Percentiles rank a stretch among this genome's conserved stretches.
These are phyloP conservation scores for Cinclus cinclus DNA, from an alignment of 2,113 vertebrate genomes.

Conservation along the genomic window DNA sequence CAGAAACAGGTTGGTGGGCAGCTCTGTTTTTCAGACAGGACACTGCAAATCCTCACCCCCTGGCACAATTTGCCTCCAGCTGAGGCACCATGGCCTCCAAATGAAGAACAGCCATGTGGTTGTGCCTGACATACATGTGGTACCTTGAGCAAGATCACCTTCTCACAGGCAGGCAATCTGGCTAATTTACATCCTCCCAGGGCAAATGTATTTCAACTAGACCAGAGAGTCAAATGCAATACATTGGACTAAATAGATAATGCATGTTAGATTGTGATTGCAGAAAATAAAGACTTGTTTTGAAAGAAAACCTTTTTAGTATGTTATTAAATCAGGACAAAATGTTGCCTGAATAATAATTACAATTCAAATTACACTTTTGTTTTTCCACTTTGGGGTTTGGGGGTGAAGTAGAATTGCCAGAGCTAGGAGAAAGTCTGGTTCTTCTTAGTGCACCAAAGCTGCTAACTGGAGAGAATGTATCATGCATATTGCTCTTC, in stretches of 20 bases:
- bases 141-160: not conserved
- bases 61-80: not conserved
- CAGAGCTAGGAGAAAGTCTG: not conserved
- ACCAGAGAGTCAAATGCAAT: not conserved
- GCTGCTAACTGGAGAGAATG: not conserved
- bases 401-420: not conserved
- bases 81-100: not conserved
- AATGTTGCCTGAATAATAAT: not conserved
- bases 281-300: not conserved
- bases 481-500: not conserved
- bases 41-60: not conserved
- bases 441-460: not conserved
- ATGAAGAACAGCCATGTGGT: not conserved
- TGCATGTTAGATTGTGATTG: not conserved
- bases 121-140: not conserved
- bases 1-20: not conserved
- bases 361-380: not conserved
- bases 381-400: not conserved
- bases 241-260: not conserved
- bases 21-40: not conserved
- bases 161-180: not conserved
- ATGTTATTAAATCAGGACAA: not conserved
- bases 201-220: not conserved
- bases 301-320: not conserved
- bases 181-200: not conserved